Base-by-base conservation (phyloP, 2,113 vertebrate species). In the Eleginops maclovinus region DNA sequence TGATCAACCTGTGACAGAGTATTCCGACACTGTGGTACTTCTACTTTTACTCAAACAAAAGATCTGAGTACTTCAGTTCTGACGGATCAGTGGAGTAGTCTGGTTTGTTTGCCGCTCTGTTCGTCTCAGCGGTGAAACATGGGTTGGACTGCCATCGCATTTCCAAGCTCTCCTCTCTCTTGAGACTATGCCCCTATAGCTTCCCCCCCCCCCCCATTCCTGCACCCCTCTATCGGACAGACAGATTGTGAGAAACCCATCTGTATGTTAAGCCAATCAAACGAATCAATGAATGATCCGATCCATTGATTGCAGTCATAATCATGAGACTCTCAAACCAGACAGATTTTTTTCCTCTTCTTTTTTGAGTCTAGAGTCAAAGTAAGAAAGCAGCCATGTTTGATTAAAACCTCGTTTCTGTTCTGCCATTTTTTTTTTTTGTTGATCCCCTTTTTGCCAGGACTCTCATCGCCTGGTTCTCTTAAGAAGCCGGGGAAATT, bases 401-500 rank as follows among this genome's bases (percentile, higher is more conserved):
- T 94, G 88, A 94, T 95, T 95, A 94, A 95, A 95, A 87, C 94
- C 93, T 92, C 89, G 92, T 95, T 91, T 95, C 92, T 95, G 92
- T 94, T 94, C 92, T 95, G 92, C 94, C 93, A 94, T 93, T 94
- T 36, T 36, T 36, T n/a, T 36, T 36, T 36, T 36, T 79, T 94
- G 95, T 96, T 95, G 95, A 95, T 96, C 94, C 94, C 94, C 95
- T 96, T 93, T 95, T 96, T 93, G 93, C 93, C 95, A 97, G 96
- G 97, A 95, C 94, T 96, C 91, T 94, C 95, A 70, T 94, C 95
- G 93, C 96, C 96, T 93, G 95, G 96, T 96, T 97, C 97, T 95
- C 95, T 97, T 95, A 97, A 97, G 96, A 97, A 97, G 95, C 94
- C 96, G 93, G 96, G 96, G 94, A 97, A 97, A 94, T 94, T 96